phyloP scores from a whole-genome alignment of 2,888 invertebrate genomes.

The Archaeoteleia sp. region DNA sequence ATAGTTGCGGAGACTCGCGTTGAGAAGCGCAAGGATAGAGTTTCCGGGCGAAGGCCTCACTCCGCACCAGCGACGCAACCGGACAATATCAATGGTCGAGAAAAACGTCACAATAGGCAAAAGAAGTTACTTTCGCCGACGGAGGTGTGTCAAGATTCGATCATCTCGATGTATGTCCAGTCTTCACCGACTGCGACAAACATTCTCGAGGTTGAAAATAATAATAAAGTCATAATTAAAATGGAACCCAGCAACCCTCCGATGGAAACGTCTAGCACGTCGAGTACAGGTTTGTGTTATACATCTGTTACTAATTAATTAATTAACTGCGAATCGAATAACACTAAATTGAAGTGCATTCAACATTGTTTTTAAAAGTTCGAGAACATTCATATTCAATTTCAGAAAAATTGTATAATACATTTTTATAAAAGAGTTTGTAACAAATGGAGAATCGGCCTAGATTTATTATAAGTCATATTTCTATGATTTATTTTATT shows the following conservation, averaged over 20 bases:
- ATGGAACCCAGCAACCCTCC: constrained; percentile 41
- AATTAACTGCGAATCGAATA: too few species aligned
- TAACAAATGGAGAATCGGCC: too few species aligned
- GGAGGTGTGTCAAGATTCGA: constrained; percentile 28
- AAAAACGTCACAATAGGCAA: constrained; percentile 32
- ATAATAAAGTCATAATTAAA: constrained; percentile 53
- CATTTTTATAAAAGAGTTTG: too few species aligned
- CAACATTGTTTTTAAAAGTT: too few species aligned
- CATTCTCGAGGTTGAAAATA: constrained; percentile 51
- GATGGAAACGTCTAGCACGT: constrained; percentile 32
- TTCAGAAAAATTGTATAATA: too few species aligned
- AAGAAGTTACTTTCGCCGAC: constrained; percentile 44
- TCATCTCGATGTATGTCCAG: constrained; percentile 22
- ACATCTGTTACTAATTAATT: too few species aligned
- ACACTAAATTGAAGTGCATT: too few species aligned
- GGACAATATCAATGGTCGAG: constrained; percentile 35
- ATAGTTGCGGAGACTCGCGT: constrained; percentile 2
- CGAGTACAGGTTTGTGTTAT: constrained; percentile 29
- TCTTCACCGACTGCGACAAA: constrained; percentile 33
- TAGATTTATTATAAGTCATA: too few species aligned
- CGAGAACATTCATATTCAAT: too few species aligned
- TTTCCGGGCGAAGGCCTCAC: constrained; percentile 44
- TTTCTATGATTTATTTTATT: too few species aligned
- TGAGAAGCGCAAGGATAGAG: constrained; percentile 34
- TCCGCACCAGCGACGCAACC: constrained; percentile 43